A percentile compares a stretch with the other conserved stretches of the same genome.
Conservation (phyloP, 2,797 vertebrate species). For the Petrocephalus schoutedeni region DNA sequence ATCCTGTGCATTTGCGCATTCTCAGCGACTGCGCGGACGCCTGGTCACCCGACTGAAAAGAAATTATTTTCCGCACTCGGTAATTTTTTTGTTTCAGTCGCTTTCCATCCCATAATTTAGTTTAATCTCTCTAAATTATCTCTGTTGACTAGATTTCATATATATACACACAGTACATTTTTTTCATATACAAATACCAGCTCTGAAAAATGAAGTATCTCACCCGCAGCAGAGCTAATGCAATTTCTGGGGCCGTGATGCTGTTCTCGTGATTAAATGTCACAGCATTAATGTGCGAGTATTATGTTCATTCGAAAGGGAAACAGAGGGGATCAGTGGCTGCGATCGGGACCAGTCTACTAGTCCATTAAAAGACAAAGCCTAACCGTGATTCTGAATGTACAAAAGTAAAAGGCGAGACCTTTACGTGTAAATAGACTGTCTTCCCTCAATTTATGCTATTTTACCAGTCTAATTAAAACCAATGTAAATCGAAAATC, state of each 20-base stretch:
- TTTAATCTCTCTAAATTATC: neutral
- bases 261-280: constrained; percentile 63
- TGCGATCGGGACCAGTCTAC: neutral
- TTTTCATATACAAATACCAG: neutral
- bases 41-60: neutral
- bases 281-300: constrained; percentile 58
- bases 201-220: constrained; percentile 37
- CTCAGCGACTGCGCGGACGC: neutral
- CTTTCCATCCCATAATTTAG: neutral
- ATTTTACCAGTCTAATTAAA: neutral
- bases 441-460: neutral
- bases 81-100: neutral
- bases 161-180: neutral
- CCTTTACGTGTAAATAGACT: neutral
- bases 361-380: neutral
- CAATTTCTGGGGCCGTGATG: constrained; percentile 48
- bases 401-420: neutral
- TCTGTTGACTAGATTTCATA: neutral
- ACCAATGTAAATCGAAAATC: neutral
- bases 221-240: constrained; percentile 45
- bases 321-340: constrained; percentile 22
- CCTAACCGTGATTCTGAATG: neutral
- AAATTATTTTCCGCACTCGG: neutral
- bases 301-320: constrained; percentile 54
- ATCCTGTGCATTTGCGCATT: neutral